A percentile compares a stretch with the other conserved stretches of the same genome.
Evolutionary conservation across 37 sponge, comb jelly and placozoan species (phyloP).

Genomic region (Amphimedon queenslandica): DNA sequence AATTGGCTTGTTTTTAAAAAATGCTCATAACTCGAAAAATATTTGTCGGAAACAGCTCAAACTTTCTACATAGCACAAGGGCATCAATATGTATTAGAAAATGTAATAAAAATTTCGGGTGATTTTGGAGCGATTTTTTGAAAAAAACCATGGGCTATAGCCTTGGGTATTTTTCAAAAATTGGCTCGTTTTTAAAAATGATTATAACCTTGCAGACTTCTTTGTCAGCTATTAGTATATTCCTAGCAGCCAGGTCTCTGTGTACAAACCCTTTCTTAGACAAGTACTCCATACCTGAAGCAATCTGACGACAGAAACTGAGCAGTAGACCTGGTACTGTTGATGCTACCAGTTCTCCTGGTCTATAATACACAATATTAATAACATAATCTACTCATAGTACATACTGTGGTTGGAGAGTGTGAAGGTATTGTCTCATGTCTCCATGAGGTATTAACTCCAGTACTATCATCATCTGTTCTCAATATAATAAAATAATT

Average conservation of each 20-base stretch:
- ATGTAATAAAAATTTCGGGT: too few species aligned
- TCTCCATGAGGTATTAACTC: slow-evolving; percentile 54
- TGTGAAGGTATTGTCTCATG: slow-evolving; percentile 15
- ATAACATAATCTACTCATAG: neutral
- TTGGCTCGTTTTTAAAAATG: too few species aligned
- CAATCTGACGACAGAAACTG: slow-evolving; percentile 9
- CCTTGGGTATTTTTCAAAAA: too few species aligned
- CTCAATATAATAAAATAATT: neutral
- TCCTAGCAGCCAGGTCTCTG: slow-evolving; percentile 14
- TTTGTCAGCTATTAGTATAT: slow-evolving; percentile 1
- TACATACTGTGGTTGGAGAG: neutral
- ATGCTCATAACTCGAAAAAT: too few species aligned
- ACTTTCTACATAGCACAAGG: too few species aligned
- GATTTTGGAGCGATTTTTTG: too few species aligned
- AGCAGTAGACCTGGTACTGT: neutral
- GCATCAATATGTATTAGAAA: too few species aligned
- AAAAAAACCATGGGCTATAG: too few species aligned
- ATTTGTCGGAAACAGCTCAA: too few species aligned
- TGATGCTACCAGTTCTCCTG: neutral
- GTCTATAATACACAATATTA: neutral
- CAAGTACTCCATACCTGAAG: slow-evolving; percentile 10
- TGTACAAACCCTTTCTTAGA: slow-evolving; percentile 8
- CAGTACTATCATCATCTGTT: slow-evolving; percentile 47
- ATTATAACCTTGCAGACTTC: slow-evolving; percentile 1
- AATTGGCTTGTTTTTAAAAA: too few species aligned